Base-by-base conservation (phyloP, 2,888 invertebrate species). In the Heliconius sara region DNA sequence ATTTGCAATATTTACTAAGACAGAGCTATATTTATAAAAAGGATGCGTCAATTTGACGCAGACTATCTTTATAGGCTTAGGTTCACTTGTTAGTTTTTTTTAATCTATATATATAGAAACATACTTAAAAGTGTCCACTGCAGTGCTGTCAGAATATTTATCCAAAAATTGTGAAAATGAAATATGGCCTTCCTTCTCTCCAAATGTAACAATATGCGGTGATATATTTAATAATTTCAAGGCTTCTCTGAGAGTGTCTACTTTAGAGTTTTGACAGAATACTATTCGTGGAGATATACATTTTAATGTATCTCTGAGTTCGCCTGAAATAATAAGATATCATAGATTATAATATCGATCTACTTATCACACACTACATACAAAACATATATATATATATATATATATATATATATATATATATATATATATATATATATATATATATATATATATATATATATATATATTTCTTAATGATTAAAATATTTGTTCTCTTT, bases 241-340 rank as follows among this genome's bases (percentile, higher is more conserved):
- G 0, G 89, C 89, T 19, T 85, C 68, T 77, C 86, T 84, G 0
- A 91, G 85, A 1, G 84, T 85, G 2, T 80, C 67, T 0, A 87
- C 85, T 52, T 86, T 89, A 22, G 87, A 87, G 70, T 85, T 88
- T 76, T 90, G 89, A 67, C 91, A 90, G 84, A 91, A 89, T 39
- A 91, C 83, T 34, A 90, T 81, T 76, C 88, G 89, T 0, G 91
- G 90, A n/a, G 80, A 84, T 63, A 85, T 83, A 10, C 85, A 83
- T 10, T 82, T 83, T 47, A 91, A 89, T 10, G 86, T 84, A 2
- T 83, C 79, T 75, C 83, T 82, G 0, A 91, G 84, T 83, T 91
- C 90, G 68, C 67, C 91, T 91, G 84, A 65, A 87, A 68, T 68
- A 86, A 71, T 16, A 47, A 47, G 6, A 16, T 47, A 47, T 9